Conservation (phyloP, 2,888 invertebrate genomes). For the Euzophera pinguis region DNA sequence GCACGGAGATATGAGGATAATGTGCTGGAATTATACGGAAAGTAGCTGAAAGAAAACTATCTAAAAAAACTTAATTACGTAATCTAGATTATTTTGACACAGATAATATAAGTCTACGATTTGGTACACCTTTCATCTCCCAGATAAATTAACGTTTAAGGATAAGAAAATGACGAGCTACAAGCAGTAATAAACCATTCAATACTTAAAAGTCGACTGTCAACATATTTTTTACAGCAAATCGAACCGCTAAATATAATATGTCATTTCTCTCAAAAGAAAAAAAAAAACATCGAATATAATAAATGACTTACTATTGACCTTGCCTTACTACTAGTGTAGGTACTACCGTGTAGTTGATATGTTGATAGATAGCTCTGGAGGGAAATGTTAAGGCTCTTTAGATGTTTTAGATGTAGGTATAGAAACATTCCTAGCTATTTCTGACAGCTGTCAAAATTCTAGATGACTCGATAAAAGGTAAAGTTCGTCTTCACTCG, state of each 20-base stretch:
- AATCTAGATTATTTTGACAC: too few species aligned
- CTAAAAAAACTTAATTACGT: too few species aligned
- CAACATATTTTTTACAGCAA: not conserved
- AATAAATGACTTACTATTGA: not conserved
- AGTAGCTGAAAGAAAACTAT: too few species aligned
- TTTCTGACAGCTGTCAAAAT: not conserved
- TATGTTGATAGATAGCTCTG: not conserved
- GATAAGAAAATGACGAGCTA: not conserved
- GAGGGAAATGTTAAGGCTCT: conserved; percentile 3
- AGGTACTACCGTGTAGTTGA: not conserved
- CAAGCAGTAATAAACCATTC: not conserved
- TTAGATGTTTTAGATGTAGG: not conserved
- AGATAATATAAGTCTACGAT: too few species aligned
- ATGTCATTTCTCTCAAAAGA: not conserved
- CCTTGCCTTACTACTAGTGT: conserved; percentile 1
- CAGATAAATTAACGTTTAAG: too few species aligned
- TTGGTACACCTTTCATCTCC: too few species aligned
- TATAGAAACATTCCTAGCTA: too few species aligned
- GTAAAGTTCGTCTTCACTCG: not conserved
- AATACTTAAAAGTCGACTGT: not conserved
- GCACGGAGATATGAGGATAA: too few species aligned
- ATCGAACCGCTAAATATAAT: not conserved
- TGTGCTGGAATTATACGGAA: too few species aligned
- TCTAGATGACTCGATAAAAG: too few species aligned
- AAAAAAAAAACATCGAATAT: not conserved